Conservation (phyloP, 2,113 vertebrate genomes). For the Rhinichthys klamathensis region DNA sequence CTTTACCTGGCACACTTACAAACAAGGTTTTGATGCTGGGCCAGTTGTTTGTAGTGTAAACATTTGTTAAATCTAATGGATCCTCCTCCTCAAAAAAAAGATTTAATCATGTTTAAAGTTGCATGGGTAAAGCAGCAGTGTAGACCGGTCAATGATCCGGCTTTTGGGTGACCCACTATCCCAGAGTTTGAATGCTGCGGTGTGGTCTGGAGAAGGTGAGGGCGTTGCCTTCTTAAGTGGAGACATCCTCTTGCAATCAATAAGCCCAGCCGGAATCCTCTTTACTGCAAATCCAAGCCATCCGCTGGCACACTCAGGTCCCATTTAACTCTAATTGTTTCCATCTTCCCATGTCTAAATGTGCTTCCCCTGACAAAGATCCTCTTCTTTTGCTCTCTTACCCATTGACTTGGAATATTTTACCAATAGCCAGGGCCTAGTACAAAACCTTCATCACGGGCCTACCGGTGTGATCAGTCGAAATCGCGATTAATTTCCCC, state of each 20-base stretch:
- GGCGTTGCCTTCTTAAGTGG: constrained; percentile 79
- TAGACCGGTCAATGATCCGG: constrained; percentile 24
- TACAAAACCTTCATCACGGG: neutral
- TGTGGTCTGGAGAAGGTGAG: constrained; percentile 80
- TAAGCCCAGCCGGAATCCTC: constrained; percentile 76
- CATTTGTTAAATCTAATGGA: constrained; percentile 1
- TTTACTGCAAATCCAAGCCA: constrained; percentile 75
- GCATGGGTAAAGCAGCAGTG: neutral
- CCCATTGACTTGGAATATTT: neutral
- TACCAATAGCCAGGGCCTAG: neutral
- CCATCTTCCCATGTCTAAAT: constrained; percentile 74
- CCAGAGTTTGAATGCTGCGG: constrained; percentile 32
- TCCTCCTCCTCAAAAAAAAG: neutral
- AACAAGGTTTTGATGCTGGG: constrained; percentile 20
- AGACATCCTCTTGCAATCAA: constrained; percentile 89
- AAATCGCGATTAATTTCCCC: neutral
- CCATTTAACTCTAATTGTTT: constrained; percentile 86
- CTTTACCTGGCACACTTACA: neutral
- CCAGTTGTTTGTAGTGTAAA: neutral
- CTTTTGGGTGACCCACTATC: constrained; percentile 43
- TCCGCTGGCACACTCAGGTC: constrained; percentile 68
- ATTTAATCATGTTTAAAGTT: constrained; percentile 2
- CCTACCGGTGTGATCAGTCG: neutral
- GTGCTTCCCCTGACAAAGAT: constrained; percentile 44
- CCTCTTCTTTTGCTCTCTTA: constrained; percentile 29